A percentile compares a stretch with the other conserved stretches of the same genome.
Evolutionary conservation across 2,888 invertebrate species (phyloP).

Genomic region (Erpobdella octoculata): DNA sequence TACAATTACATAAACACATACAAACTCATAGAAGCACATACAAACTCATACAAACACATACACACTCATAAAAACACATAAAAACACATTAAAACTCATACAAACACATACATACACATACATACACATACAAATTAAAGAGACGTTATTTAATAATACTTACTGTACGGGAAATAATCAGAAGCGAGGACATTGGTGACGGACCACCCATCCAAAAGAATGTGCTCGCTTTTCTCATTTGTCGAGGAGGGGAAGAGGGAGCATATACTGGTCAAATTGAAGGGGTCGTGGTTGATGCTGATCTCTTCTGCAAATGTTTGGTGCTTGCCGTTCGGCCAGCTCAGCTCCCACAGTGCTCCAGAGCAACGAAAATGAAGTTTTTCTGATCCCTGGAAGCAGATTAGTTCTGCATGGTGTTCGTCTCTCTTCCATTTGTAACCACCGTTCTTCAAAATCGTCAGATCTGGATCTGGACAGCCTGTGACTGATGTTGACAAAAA

Average conservation of each 20-base stretch:
- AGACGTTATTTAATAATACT: too few relatives aligned
- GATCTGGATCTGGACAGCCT: neutral
- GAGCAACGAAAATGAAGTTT: neutral
- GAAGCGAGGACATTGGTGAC: conserved; percentile 23
- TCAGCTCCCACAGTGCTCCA: neutral
- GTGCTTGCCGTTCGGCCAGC: neutral
- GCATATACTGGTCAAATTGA: neutral
- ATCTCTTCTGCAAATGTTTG: neutral
- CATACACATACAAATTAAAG: neutral
- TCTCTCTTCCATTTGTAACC: neutral
- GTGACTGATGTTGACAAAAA: neutral
- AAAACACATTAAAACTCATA: too few relatives aligned
- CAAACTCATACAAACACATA: too few relatives aligned
- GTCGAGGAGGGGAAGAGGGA: neutral
- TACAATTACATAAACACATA: too few relatives aligned
- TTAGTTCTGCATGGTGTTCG: neutral
- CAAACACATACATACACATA: neutral
- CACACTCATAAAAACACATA: too few relatives aligned
- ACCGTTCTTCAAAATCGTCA: neutral
- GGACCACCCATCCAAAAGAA: conserved; percentile 19
- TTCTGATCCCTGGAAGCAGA: neutral
- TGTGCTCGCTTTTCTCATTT: conserved; percentile 8
- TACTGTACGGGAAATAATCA: conserved; percentile 33
- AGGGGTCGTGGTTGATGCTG: neutral
- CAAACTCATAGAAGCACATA: too few relatives aligned